Base-by-base conservation (phyloP, 2,113 vertebrate genomes). In the Pipa parva region DNA sequence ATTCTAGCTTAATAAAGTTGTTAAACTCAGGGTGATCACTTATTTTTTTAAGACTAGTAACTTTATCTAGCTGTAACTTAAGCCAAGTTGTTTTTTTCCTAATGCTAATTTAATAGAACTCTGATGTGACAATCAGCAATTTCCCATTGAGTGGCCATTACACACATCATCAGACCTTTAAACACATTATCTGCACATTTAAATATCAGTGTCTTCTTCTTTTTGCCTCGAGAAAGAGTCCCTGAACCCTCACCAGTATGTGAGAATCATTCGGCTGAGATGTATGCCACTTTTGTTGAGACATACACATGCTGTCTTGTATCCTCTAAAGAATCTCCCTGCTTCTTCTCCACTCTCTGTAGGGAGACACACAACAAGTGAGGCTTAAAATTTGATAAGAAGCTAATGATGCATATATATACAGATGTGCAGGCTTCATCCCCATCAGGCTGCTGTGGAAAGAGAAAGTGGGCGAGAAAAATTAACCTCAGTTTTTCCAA, bases 401-500 rank as follows among this genome's bases (percentile, higher is more conserved):
- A 80, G 87, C 86, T 90, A 90, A 90, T 90, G 87, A 91, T 86
- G 88, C 86, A 86, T 89, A 89, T 88, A 85, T 85, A 85, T 88
- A 90, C 89, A 93, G 88, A 91, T 92, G 91, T 90, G 86, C 85
- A 76, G 79, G 77, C 82, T 80, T 78, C 79, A 81, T 85, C 81
- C 78, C 80, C 74, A 68, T 74, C 80, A 79, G 57, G 76, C 49
- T 84, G 78, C 77, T 0, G 63, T 81, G 73, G 71, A 70, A 58
- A 77, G 76, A 75, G 54, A 72, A 74, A 61, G 58, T 70, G 66
- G 66, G 58, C 66, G 58, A 70, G 66, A 61, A 45, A 28, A 1
- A 36, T 70, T 70, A 70, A 70, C 66, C 49, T 26, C 45, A 54
- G 33, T 54, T 54, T 37, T 15, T 10, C 22, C 22, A 15, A 54